Conservation (phyloP, 2,113 vertebrate species). For the Colius striatus region DNA sequence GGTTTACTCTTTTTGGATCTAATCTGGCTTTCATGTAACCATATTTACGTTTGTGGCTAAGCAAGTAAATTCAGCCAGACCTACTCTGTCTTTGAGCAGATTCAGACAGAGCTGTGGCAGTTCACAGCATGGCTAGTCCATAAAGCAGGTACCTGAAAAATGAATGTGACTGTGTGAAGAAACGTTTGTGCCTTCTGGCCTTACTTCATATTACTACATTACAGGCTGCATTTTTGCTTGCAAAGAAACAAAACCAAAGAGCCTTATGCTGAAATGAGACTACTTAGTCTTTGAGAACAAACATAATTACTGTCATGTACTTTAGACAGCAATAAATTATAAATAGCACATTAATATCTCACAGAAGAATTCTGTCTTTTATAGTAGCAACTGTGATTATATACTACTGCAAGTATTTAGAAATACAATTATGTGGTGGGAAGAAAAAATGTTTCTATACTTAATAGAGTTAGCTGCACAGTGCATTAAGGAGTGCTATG, state of each 20-base stretch:
- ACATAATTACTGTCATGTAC: not conserved
- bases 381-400: not conserved
- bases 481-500: not conserved
- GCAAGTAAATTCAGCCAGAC: not conserved
- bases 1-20: not conserved
- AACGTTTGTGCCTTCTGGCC: not conserved
- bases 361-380: not conserved
- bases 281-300: conserved; percentile 16
- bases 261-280: conserved; percentile 13
- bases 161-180: not conserved
- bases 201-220: not conserved
- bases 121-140: not conserved
- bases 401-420: not conserved
- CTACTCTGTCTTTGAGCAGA: not conserved
- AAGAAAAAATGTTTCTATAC: not conserved
- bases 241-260: not conserved
- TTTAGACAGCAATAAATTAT: conserved; percentile 26
- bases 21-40: not conserved
- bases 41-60: not conserved
- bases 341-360: conserved; percentile 15
- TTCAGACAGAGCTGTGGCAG: not conserved
- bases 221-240: not conserved
- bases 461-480: not conserved
- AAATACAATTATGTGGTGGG: not conserved
- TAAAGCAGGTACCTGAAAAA: not conserved